Percentiles rank a stretch among this genome's conserved stretches.
phyloP scores from a whole-genome alignment of 2,113 vertebrate genomes.

The Otus sunia region DNA sequence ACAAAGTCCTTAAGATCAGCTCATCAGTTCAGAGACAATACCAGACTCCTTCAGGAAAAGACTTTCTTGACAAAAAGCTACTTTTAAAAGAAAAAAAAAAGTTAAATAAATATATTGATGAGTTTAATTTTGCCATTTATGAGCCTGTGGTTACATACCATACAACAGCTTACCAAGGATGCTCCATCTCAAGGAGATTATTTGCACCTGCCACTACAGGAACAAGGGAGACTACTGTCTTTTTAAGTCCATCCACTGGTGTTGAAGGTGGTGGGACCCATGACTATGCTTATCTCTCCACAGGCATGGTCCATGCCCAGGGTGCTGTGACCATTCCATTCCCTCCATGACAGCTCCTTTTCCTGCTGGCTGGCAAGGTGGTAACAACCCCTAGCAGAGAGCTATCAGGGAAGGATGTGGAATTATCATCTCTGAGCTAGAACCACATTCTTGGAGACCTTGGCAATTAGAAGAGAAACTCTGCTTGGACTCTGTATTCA shows the following conservation, averaged over 20 bases:
- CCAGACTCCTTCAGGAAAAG: not conserved
- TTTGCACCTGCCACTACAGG: not conserved
- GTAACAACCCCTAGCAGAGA: not conserved
- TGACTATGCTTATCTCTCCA: accelerated
- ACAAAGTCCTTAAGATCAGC: not conserved
- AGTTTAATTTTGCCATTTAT: not conserved
- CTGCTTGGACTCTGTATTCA: slow-evolving; percentile 38
- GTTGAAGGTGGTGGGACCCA: not conserved
- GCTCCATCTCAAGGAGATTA: not conserved
- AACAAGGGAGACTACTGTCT: not conserved
- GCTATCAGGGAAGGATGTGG: not conserved
- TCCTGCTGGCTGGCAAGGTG: not conserved
- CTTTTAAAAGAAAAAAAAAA: not conserved
- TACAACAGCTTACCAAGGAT: not conserved
- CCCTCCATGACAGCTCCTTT: not conserved
- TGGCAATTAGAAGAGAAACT: slow-evolving; percentile 20
- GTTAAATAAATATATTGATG: not conserved
- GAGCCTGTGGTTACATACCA: not conserved
- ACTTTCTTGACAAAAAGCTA: not conserved
- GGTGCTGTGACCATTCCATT: not conserved
- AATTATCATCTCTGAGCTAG: not conserved
- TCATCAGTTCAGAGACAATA: not conserved
- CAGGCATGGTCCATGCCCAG: accelerated
- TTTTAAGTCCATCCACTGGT: not conserved
- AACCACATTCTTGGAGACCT: not conserved